These are phyloP conservation scores for Centropristis striata DNA, from an alignment of 2,113 vertebrate genomes.

Conservation along the genomic window DNA sequence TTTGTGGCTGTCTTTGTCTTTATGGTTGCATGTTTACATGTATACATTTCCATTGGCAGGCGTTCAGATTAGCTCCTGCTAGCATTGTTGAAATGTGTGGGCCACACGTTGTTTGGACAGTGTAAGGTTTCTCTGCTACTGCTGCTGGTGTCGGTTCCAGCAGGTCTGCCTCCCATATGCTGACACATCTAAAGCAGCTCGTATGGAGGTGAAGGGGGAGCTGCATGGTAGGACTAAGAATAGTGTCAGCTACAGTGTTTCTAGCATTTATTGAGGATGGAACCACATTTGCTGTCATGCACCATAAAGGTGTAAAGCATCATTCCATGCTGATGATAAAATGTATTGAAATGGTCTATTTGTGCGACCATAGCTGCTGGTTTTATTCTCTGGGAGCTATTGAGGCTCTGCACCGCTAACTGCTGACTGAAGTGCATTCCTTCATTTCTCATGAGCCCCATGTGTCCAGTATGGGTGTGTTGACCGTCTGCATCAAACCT, in stretches of 20 bases:
- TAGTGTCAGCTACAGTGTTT: constrained; percentile 4
- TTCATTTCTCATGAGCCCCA: constrained; percentile 46
- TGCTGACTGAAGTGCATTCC: constrained; percentile 50
- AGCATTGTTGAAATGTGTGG: constrained; percentile 42
- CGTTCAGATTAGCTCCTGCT: constrained; percentile 34
- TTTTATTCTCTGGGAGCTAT: constrained; percentile 19
- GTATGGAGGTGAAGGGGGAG: constrained; percentile 14
- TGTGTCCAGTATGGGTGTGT: constrained; percentile 47
- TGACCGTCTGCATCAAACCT: constrained; percentile 49
- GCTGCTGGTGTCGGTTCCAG: constrained; percentile 40
- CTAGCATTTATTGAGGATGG: constrained; percentile 30
- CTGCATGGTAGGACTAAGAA: not conserved
- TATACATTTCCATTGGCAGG: constrained; percentile 57
- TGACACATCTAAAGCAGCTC: constrained; percentile 30
- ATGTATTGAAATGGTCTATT: not conserved
- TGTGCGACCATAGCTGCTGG: not conserved
- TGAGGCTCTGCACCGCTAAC: constrained; percentile 17
- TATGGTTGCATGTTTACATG: constrained; percentile 43
- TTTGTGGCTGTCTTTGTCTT: constrained; percentile 55
- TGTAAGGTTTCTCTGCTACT: constrained; percentile 71
- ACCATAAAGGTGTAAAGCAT: constrained; percentile 5
- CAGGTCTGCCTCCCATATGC: constrained; percentile 61
- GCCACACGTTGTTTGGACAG: constrained; percentile 77
- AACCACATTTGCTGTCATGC: constrained; percentile 15
- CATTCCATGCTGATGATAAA: not conserved